Evolutionary conservation across 2,113 vertebrate genomes (phyloP), one percentile per base, ranked within the genome.

Genomic region (Nothobranchius furzeri): DNA sequence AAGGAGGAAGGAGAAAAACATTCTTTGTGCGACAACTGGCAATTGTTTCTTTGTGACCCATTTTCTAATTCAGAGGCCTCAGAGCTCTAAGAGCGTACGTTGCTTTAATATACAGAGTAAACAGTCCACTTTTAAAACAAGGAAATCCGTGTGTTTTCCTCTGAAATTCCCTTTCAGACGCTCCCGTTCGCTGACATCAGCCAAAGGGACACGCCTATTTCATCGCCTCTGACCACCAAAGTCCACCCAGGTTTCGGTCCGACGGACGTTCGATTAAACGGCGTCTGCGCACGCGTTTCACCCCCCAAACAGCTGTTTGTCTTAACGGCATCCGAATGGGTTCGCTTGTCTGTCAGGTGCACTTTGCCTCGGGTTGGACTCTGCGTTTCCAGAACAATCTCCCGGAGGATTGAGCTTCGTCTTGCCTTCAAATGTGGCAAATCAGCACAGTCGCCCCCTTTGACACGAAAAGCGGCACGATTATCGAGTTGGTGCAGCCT

Each of bases 401-500:
- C 80, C 61, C 81, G 73, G 70, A 86, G 85, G 82, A 83, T 91
- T 85, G 79, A 85, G 83, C 75, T 74, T 84, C 73, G 83, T 85
- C 82, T 84, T 73, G 87, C 90, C 93, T 94, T 94, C 93, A 95
- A 94, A 94, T 92, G 94, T 92, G 50, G 90, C 92, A 91, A 93
- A 91, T 82, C 76, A 57, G 80, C 92, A 93, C 87, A 91, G 92
- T 95, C 93, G 82, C 82, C 95, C 90, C 82, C 88, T 94, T 93
- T 94, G 84, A 93, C 94, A 88, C 87, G 78, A 87, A 93, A 91
- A 81, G 93, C 88, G 70, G 95, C 89, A 84, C 93, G 94, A 95
- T 98, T 95, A 97, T 95, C 92, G 95, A 96, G 95, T 92, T 93
- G 92, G 92, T 89, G 91, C 95, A 93, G 95, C 95, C 95, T 96